Evolutionary conservation across 2,888 invertebrate genomes (phyloP).

Genomic region (Ischnus inquisitorius): DNA sequence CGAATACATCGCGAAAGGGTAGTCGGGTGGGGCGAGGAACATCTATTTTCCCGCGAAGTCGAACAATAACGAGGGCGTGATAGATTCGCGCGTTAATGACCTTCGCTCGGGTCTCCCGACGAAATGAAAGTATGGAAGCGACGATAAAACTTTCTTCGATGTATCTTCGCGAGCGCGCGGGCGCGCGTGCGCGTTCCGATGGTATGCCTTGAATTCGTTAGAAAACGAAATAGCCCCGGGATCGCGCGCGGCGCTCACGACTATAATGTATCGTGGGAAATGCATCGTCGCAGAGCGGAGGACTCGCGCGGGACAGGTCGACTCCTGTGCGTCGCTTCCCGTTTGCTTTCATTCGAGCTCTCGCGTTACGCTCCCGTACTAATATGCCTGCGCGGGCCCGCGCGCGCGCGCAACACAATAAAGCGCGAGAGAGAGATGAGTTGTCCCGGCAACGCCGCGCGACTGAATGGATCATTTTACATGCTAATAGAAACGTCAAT

Average conservation of each 20-base stretch:
- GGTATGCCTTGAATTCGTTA: slow-evolving; percentile 16
- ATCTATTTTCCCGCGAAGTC: slow-evolving; percentile 6
- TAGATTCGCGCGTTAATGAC: slow-evolving; percentile 81
- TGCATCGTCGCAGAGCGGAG: slow-evolving; percentile 37
- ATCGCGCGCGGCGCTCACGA: neutral
- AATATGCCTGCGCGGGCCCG: slow-evolving; percentile 30
- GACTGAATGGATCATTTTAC: slow-evolving; percentile 43
- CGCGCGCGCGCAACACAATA: slow-evolving; percentile 19
- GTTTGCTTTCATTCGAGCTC: slow-evolving; percentile 65
- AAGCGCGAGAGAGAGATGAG: slow-evolving; percentile 11
- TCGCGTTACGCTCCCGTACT: slow-evolving; percentile 16
- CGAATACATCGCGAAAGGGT: neutral
- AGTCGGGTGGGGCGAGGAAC: neutral
- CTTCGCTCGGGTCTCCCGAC: slow-evolving; percentile 74
- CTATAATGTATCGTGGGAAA: slow-evolving; percentile 56
- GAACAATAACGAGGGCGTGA: slow-evolving; percentile 29
- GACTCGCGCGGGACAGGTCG: slow-evolving; percentile 15
- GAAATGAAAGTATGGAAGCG: slow-evolving; percentile 74
- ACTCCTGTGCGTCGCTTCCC: slow-evolving; percentile 43
- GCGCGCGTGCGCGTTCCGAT: slow-evolving; percentile 21
- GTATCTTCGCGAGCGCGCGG: slow-evolving; percentile 72
- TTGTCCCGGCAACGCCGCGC: slow-evolving; percentile 19
- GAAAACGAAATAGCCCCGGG: slow-evolving; percentile 40
- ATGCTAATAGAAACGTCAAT: slow-evolving; percentile 46
- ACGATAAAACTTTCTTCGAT: slow-evolving; percentile 79